Evolutionary conservation across 92 coral and sea anemone genomes (phyloP).

Genomic region (Meandrina meandrites): DNA sequence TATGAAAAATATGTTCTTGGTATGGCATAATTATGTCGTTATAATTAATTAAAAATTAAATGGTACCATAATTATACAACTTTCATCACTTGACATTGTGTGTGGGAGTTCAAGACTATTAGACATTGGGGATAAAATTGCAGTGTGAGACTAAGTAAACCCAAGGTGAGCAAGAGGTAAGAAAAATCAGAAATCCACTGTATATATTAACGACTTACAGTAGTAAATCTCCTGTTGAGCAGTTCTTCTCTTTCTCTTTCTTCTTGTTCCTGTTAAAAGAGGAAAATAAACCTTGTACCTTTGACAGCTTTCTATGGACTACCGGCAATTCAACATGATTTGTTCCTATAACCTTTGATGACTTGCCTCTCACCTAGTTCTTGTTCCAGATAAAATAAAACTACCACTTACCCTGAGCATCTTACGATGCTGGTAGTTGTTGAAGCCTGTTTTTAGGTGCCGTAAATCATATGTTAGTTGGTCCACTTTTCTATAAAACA

Average conservation of each 20-base stretch:
- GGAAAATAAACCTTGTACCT: not conserved
- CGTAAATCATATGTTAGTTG: slow-evolving; percentile 92
- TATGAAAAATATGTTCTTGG: too few relatives aligned
- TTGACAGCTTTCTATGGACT: not conserved
- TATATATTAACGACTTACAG: slow-evolving; percentile 66
- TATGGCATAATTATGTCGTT: too few relatives aligned
- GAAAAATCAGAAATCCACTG: too few relatives aligned
- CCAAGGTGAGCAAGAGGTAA: too few relatives aligned
- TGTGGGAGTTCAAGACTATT: too few relatives aligned
- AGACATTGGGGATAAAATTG: too few relatives aligned
- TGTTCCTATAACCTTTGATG: too few relatives aligned
- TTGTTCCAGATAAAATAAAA: not conserved
- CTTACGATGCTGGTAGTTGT: slow-evolving; percentile 92
- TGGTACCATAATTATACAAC: too few relatives aligned
- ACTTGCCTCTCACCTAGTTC: not conserved
- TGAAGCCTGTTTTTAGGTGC: slow-evolving; percentile 90
- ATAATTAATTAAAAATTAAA: too few relatives aligned
- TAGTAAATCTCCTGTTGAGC: slow-evolving; percentile 78
- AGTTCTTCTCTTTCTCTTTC: slow-evolving; percentile 95
- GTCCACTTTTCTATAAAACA: slow-evolving; percentile 82
- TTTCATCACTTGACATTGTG: too few relatives aligned
- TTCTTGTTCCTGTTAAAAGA: slow-evolving; percentile 77
- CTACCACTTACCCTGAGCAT: slow-evolving; percentile 63
- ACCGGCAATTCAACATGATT: too few relatives aligned
- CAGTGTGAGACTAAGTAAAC: too few relatives aligned